Conservation (phyloP, 2,888 invertebrate genomes). For the Helleia helle region DNA sequence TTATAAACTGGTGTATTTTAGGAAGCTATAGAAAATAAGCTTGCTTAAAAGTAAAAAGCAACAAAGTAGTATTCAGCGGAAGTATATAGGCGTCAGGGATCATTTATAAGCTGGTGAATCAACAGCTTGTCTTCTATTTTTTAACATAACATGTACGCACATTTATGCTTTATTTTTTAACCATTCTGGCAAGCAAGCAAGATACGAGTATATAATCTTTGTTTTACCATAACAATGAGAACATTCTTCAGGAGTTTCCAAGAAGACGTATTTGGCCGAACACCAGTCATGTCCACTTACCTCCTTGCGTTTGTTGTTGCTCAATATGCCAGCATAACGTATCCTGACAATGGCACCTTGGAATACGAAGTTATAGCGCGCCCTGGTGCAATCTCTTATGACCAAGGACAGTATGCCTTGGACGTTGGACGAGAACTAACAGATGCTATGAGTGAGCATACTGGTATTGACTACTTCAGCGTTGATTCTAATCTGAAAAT, state of each 20-base stretch:
- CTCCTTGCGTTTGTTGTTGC: constrained; percentile 80
- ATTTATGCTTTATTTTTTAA: no score
- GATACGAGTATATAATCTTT: not conserved
- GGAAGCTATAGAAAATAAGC: no score
- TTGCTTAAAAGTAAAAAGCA: no score
- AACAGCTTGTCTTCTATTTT: no score
- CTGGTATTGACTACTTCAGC: constrained; percentile 57
- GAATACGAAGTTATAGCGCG: constrained; percentile 61
- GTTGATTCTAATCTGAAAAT: constrained; percentile 63
- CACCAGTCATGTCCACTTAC: constrained; percentile 77
- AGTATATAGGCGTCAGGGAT: no score
- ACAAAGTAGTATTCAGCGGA: no score
- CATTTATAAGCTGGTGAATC: no score
- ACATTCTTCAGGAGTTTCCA: constrained; percentile 33
- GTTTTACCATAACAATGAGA: not conserved
- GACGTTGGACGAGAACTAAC: constrained; percentile 53
- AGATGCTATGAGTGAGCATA: constrained; percentile 68
- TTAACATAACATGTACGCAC: no score
- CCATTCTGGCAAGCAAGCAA: no score
- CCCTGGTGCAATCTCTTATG: constrained; percentile 39
- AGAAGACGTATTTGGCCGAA: constrained; percentile 43
- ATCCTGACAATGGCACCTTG: constrained; percentile 15
- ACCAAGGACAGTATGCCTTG: constrained; percentile 54
- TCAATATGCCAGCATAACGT: constrained; percentile 54
- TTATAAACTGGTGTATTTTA: no score